Base-by-base conservation (phyloP, 2,888 invertebrate species). In the Bimastos eiseni region DNA sequence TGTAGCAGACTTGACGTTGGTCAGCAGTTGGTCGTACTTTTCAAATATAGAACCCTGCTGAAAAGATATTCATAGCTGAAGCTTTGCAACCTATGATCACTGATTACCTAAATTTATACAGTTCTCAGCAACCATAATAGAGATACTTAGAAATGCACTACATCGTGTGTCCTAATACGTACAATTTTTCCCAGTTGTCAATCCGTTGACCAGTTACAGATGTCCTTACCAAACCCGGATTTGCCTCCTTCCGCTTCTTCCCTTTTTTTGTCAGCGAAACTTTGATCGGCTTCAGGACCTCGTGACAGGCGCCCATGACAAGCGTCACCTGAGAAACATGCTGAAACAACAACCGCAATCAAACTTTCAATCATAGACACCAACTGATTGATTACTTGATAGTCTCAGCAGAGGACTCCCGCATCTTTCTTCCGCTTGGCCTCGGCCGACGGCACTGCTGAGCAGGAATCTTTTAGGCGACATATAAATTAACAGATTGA, bases 231-330 rank as follows among this genome's bases (percentile, higher is more conserved):
- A 86, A 36, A n/a, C 34, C 86, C 19, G 86, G 86, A 30, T 86
- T 37, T 19, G 24, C 37, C 24, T 86, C 86, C n/a, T 86, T 86
- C 86, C 37, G 4, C 36, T 86, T 86, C 86, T 86, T 86, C 1
- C 86, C 86, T 86, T 86, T 86, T 37, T 86, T 86, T 8, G 34
- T 86, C 86, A 86, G 86, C 13, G 86, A 86, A 37, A 37, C 86
- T 86, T 86, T 86, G 36, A 86, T 21, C n/a, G 86, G 86, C 17
- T 86, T 86, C 36, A 86, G 86, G 34, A 86, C 24, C 8, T 86
- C 86, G 15, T 86, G 86, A 86, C 86, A 86, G 2, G 86, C 86
- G 21, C 86, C 86, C 34, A 86, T 24, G 86, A 86, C 36, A 17
- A 86, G 34, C 6, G 34, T 36, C 24, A 86, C 86, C 86, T 86